Percentiles rank a stretch among this genome's conserved stretches.
Evolutionary conservation across 2,888 invertebrate genomes (phyloP).

Genomic region (Chalcis sispes): DNA sequence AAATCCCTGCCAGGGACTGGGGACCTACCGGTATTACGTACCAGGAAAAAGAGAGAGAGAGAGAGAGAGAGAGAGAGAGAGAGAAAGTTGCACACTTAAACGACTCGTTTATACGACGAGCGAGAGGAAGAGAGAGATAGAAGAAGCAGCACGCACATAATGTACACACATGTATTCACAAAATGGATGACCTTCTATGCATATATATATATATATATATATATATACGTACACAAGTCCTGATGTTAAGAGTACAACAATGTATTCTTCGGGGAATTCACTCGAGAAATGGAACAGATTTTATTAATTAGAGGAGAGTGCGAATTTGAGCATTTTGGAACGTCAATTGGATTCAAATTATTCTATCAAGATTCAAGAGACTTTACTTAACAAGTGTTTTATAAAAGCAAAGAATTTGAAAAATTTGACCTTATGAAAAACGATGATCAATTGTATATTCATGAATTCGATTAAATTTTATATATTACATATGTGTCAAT

Average conservation of each 20-base stretch:
- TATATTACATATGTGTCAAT: too few species aligned
- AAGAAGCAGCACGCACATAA: background rate
- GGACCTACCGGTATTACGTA: background rate
- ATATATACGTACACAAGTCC: background rate
- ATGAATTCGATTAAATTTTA: too few species aligned
- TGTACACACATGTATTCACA: slow-evolving; percentile 5
- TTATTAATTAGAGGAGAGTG: slow-evolving; percentile 54
- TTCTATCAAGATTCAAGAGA: background rate
- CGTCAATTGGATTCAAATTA: slow-evolving; percentile 48
- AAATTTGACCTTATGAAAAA: too few species aligned
- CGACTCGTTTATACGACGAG: slow-evolving; percentile 61
- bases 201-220: slow-evolving; percentile 15
- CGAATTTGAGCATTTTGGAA: slow-evolving; percentile 26
- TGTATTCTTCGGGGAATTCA: slow-evolving; percentile 47
- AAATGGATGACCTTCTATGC: too few species aligned
- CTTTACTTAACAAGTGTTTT: slow-evolving; percentile 20
- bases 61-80: too few species aligned
- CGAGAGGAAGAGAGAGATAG: slow-evolving; percentile 5
- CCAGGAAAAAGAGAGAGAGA: too few species aligned
- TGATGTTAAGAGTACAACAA: slow-evolving; percentile 47
- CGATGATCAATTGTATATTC: too few species aligned
- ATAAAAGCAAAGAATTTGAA: too few species aligned
- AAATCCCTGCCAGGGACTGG: slow-evolving; percentile 60
- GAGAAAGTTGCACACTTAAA: slow-evolving; percentile 58
- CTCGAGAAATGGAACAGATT: slow-evolving; percentile 39